Evolutionary conservation across 2,797 vertebrate species (phyloP), one percentile per base, ranked within the genome.

Genomic region (Manis javanica): DNA sequence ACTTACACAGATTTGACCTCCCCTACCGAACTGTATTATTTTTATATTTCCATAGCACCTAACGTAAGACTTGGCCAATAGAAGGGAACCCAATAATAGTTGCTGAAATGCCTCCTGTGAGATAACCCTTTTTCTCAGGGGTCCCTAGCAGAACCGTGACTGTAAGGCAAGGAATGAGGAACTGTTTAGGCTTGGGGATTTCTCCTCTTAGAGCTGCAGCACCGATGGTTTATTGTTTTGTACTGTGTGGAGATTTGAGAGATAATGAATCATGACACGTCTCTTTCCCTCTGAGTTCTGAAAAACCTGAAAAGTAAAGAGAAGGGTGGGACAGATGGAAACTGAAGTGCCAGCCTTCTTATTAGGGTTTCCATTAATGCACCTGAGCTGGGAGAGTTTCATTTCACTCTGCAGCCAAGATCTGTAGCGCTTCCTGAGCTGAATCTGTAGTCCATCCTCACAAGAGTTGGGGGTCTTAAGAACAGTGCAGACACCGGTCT

Each of bases 351-450:
- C n/a, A 34, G 39, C 18, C 21, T 55, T 37, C 49, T 8, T 7
- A 7, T 18, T 26, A 9, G 13, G 14, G 12, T 61, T 68, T 77
- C 14, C 24, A 10, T 0, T 3, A 42, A 68, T 0, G 14, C 18
- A 19, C 42, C 82, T 78, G 42, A 13, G 26, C 23, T 69, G 26
- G 1, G 21, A 55, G 59, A 42, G 15, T 21, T n/a, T 66, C 15
- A 2, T 46, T 78, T 71, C 46, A 4, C 1, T 5, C 42, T 57
- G n/a, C 3, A 29, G 61, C 51, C 37, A 10, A 84, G n/a, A 12
- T 79, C 34, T 24, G 8, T 1, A 42, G 23, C 0, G 0, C 9
- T 72, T 46, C 29, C 82, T 29, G 26, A 51, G 10, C 34, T 5
- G 8, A 29, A 6, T 14, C 63, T 31, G 9, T 6, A 6, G 29